Evolutionary conservation across 2,797 vertebrate species (phyloP).

Genomic region (Tokudaia muenninki): DNA sequence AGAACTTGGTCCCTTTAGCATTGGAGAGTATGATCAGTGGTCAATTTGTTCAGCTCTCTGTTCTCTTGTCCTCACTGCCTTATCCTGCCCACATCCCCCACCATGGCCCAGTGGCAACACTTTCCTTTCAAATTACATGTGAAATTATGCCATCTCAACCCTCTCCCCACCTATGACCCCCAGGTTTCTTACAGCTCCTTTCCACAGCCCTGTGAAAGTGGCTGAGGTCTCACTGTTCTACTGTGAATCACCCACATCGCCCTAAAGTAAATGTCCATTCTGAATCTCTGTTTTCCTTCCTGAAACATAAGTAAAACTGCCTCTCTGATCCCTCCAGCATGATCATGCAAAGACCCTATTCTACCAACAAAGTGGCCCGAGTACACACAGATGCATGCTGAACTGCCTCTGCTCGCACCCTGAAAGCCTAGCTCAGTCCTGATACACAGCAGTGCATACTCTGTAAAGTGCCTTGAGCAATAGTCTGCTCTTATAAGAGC

Average conservation of each 20-base stretch:
- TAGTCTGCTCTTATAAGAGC: neutral
- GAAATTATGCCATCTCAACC: neutral
- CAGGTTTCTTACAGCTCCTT: neutral
- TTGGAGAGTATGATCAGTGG: neutral
- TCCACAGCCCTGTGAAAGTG: too few species aligned
- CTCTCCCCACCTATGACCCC: conserved; percentile 33
- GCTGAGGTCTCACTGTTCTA: neutral
- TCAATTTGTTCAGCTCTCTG: neutral
- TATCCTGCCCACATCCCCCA: neutral
- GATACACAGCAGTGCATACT: neutral
- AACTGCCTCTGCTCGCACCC: neutral
- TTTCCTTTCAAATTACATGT: conserved; percentile 61
- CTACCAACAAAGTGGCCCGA: neutral
- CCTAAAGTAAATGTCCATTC: neutral
- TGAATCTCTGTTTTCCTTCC: conserved; percentile 20
- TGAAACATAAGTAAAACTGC: neutral
- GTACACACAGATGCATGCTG: neutral
- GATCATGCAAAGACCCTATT: neutral
- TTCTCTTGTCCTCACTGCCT: rapidly evolving
- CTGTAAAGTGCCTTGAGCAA: neutral
- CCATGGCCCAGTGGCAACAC: conserved; percentile 35
- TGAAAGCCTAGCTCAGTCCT: neutral
- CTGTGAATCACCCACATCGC: neutral
- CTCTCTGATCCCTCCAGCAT: neutral
- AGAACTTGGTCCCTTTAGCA: neutral